These are phyloP conservation scores for Aporrectodea caliginosa DNA, from an alignment of 1,140 invertebrate species.

Conservation along the genomic window DNA sequence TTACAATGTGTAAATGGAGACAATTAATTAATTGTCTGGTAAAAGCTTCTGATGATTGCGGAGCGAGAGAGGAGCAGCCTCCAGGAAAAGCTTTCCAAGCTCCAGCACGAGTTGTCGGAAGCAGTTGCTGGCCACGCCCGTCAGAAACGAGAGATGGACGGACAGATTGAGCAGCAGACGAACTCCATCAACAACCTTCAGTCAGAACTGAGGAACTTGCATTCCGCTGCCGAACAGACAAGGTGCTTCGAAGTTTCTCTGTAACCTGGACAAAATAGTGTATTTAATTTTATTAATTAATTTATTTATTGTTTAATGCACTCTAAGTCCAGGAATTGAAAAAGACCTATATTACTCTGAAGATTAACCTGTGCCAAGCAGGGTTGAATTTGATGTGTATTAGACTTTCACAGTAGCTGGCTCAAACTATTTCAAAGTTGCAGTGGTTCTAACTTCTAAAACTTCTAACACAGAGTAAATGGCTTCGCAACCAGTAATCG, in stretches of 20 bases:
- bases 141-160: not conserved
- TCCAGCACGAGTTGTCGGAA: not conserved
- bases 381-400: no score
- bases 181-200: not conserved
- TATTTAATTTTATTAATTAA: constrained; percentile 13
- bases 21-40: not conserved
- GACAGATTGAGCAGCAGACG: not conserved
- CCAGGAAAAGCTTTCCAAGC: not conserved
- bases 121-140: not conserved
- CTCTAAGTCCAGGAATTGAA: no score
- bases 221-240: not conserved
- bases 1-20: not conserved
- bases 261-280: no score
- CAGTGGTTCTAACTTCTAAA: no score
- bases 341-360: no score
- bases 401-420: no score
- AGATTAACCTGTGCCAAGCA: no score
- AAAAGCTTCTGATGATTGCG: not conserved
- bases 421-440: no score
- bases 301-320: no score
- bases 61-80: not conserved
- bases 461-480: no score
- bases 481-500: no score
- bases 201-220: not conserved
- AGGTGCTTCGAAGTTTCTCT: no score